Percentiles rank a stretch among this genome's conserved stretches.
These are phyloP conservation scores for Drosophila borborema DNA, from an alignment of 2,888 invertebrate genomes.

Conservation along the genomic window DNA sequence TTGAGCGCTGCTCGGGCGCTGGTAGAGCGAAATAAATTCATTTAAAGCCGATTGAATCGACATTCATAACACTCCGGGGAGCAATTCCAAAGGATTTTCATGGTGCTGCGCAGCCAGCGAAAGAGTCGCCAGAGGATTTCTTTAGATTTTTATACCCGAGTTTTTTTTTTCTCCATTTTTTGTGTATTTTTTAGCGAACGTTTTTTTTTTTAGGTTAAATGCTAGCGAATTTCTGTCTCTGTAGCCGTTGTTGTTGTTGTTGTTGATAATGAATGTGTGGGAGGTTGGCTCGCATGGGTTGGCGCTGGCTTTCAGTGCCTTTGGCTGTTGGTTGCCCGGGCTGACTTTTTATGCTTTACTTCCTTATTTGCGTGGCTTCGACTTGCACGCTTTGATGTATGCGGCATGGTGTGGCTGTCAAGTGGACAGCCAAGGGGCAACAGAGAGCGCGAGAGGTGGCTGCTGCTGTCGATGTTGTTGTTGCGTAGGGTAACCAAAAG, in stretches of 20 bases:
- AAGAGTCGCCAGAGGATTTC: constrained; percentile 75
- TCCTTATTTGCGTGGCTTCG: constrained; percentile 71
- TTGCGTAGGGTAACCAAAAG: constrained; percentile 77
- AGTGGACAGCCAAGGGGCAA: constrained; percentile 52
- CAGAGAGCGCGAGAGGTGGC: neutral
- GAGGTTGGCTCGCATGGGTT: constrained; percentile 34
- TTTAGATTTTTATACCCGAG: constrained; percentile 66
- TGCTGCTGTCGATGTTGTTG: constrained; percentile 38
- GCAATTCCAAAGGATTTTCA: constrained; percentile 83
- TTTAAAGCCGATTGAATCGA: constrained; percentile 83
- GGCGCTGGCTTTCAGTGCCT: constrained; percentile 44
- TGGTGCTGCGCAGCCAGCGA: constrained; percentile 59
- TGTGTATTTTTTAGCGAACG: constrained; percentile 17
- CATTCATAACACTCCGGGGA: constrained; percentile 84
- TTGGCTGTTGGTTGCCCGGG: constrained; percentile 45
- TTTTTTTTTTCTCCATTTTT: constrained; percentile 50
- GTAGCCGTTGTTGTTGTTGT: constrained; percentile 43
- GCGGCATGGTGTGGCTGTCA: constrained; percentile 68
- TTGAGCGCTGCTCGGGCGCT: constrained; percentile 11
- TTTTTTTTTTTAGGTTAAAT: constrained; percentile 60
- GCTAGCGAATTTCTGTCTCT: constrained; percentile 64
- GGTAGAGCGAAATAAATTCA: constrained; percentile 81
- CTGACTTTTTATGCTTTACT: constrained; percentile 76
- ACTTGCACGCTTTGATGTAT: constrained; percentile 78
- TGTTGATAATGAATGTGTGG: constrained; percentile 74